Evolutionary conservation across 2,888 invertebrate genomes (phyloP), one percentile per base, ranked within the genome.

Genomic region (Sylvicola cinctus): DNA sequence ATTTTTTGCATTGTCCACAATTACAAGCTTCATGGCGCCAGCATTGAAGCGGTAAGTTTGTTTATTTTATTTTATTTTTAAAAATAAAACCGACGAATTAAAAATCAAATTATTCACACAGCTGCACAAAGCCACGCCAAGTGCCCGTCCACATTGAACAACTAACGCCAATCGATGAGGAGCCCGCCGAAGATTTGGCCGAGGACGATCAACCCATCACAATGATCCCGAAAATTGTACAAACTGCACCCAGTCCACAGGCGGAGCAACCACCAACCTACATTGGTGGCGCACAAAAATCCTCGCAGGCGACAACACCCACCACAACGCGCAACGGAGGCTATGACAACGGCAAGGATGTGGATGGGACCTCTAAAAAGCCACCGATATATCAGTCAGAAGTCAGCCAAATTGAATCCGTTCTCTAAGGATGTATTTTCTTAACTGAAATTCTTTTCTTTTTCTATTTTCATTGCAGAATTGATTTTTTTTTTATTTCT

Each of bases 11-110:
- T 54, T 84, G 7, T 75, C 93, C 10, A 80, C 90, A 0, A 46
- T 80, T 13, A 78, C 87, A 15, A 90, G 88, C 45, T 84, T 84
- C 49, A 61, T 78, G 44, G 80, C 83, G 33, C 84, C 84, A 1
- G 63, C 72, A 41, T 65, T 83, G 51, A 71, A 69, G 50, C 61
- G 66, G 40, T 64, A 52, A 36, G 46, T 63, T 58, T 44, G 50
- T 51, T 4, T 12, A 32, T 3, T 32, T 26, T 14, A 11, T 3
- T 16, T 13, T 25, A 23, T 8, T 23, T 23, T n/a, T 13, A 11
- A 6, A 14, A 20, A n/a, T 16, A 3, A 25, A 16, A 30, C 16
- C 27, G 5, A n/a, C 13, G 16, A 33, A 17, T 30, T 29, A 27
- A 11, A 29, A n/a, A n/a, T n/a, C n/a, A n/a, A n/a, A n/a, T n/a